Conservation (phyloP, 2,113 vertebrate species). For the Oryctolagus cuniculus region DNA sequence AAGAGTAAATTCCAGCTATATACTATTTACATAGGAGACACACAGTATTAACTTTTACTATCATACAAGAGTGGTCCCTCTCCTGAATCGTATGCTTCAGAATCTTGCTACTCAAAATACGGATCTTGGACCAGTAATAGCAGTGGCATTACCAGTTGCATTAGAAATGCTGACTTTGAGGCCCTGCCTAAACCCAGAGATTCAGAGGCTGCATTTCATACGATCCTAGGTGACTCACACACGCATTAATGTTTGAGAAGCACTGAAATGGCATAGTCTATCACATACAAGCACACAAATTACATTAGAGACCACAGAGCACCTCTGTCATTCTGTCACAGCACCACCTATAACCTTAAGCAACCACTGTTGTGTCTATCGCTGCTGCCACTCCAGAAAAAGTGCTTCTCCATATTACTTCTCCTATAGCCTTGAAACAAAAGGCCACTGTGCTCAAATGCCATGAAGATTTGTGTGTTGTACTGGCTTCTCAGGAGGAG, state of each 20-base stretch:
- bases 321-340: background rate
- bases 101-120: background rate
- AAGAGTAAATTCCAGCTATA: background rate
- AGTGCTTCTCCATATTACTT: background rate
- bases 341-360: background rate
- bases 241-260: background rate
- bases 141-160: background rate
- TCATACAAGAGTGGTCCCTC: background rate
- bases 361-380: background rate
- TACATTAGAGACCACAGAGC: background rate
- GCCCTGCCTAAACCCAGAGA: background rate
- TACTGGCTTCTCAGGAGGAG: background rate
- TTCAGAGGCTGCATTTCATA: conserved; percentile 1
- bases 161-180: conserved; percentile 28
- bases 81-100: background rate
- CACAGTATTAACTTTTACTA: background rate
- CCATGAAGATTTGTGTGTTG: background rate
- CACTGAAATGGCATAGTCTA: background rate
- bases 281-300: background rate
- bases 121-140: background rate
- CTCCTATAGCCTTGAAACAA: background rate
- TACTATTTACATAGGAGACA: background rate
- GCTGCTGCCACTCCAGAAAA: background rate
- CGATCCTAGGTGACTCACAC: background rate
- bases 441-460: background rate